These are phyloP conservation scores for Mastomys natalensis DNA, from an alignment of 2,113 vertebrate genomes.

Conservation along the genomic window DNA sequence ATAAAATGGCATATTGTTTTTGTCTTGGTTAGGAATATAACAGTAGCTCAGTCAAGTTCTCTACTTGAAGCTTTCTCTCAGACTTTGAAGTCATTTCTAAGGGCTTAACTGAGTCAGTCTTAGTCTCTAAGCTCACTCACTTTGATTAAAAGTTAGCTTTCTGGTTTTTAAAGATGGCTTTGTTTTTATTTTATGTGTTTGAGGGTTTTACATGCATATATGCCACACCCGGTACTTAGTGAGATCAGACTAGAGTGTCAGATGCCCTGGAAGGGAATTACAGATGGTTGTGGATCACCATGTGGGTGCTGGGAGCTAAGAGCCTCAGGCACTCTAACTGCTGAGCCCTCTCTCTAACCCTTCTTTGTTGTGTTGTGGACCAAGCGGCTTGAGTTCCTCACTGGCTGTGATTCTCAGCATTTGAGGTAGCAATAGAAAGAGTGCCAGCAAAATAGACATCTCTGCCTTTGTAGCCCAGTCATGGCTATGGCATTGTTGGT, in stretches of 20 bases:
- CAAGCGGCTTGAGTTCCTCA: not conserved
- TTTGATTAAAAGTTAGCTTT: constrained; percentile 28
- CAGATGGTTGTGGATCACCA: not conserved
- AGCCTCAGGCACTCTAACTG: not conserved
- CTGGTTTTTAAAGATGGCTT: not conserved
- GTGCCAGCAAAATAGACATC: not conserved
- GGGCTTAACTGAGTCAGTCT: not conserved
- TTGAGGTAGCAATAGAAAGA: not conserved
- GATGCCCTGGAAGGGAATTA: no score
- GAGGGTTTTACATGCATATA: not conserved
- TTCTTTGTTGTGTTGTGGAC: not conserved
- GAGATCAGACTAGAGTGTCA: not conserved
- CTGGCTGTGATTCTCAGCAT: not conserved
- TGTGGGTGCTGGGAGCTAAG: no score
- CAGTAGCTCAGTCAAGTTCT: not conserved
- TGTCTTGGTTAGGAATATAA: not conserved
- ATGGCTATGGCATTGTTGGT: not conserved
- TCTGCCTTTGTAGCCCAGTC: constrained; percentile 5
- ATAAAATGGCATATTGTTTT: constrained; percentile 9
- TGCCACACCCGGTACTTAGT: not conserved
- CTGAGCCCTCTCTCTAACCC: not conserved
- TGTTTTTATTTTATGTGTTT: no score
- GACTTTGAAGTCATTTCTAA: not conserved
- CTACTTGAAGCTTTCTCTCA: not conserved
- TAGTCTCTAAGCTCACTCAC: not conserved